Conservation (phyloP, 37 sponge, comb jelly and placozoan genomes). For the Aphrocallistes beatrix region DNA sequence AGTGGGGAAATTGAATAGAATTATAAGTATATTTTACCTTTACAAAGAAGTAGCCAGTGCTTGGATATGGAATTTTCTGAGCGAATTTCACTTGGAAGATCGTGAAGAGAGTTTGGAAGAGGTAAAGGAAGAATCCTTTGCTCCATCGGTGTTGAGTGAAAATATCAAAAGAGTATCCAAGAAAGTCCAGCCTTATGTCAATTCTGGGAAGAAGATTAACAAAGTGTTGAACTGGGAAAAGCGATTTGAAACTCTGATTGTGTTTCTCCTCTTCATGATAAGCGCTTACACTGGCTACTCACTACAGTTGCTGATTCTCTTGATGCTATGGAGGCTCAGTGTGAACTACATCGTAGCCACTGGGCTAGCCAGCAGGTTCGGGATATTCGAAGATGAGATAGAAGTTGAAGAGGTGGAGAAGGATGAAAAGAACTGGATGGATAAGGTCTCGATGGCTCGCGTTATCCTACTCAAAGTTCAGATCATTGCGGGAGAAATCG, state of each 20-base stretch:
- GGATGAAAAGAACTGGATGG: neutral
- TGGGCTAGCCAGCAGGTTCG: neutral
- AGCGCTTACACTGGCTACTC: slow-evolving; percentile 7
- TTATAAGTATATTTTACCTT: neutral
- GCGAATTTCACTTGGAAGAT: neutral
- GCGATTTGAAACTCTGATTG: neutral
- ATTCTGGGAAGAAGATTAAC: neutral
- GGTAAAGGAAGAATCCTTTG: neutral
- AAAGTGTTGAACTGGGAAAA: neutral
- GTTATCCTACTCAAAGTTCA: slow-evolving; percentile 7
- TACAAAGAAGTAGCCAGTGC: neutral
- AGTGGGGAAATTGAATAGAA: neutral
- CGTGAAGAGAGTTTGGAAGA: neutral
- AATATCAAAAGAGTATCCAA: neutral
- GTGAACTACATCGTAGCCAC: neutral
- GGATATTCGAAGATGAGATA: neutral
- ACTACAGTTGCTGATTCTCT: neutral
- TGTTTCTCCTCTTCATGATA: neutral
- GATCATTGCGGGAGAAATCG: neutral
- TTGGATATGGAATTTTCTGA: neutral
- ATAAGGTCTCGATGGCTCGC: neutral
- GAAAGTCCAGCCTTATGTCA: neutral
- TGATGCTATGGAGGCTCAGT: neutral
- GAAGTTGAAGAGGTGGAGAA: neutral
- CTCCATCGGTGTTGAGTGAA: neutral